Evolutionary conservation across 2,113 vertebrate genomes (phyloP), one percentile per base, ranked within the genome.

Genomic region (Toxotes chatareus): DNA sequence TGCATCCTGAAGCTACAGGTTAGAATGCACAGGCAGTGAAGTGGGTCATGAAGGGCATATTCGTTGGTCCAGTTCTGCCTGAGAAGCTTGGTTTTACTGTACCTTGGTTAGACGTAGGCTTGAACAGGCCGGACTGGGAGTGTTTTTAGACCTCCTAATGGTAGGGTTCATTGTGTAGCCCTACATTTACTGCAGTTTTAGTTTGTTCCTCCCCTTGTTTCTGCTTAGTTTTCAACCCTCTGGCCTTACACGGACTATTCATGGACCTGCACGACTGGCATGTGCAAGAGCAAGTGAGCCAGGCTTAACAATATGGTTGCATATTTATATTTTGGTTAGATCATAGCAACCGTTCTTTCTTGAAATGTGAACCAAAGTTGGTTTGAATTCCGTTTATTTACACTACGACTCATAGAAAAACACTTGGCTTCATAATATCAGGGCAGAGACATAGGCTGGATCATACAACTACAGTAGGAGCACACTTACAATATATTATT

Each of bases 111-210:
- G 67, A 79, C 47, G 9, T 19, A 23, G 71, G 7, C 70, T 53
- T 64, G 5, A 55, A 60, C n/a, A 7, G 53, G 27, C 31, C 0
- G 4, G 14, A 1, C 84, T 75, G 49, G 19, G n/a, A 36, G 51
- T 83, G 83, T 86, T 84, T 88, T 73, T 79, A 89, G 83, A 72
- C 4, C 2, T n/a, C 19, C 59, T 91, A 88, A 93, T 92, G 70
- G 64, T 38, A 91, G 90, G 89, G 65, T 92, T 76, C 68, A 46
- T 62, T 55, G 51, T 57, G 55, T 0, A 83, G 57, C 42, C 71
- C 79, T 82, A 10, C 73, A 74, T 76, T 90, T 83, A 62, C 64
- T 74, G 66, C 40, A 80, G 3, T 70, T 79, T 66, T 11, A 68
- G 44, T 12, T 19, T 12, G 19, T 49, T 57, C 64, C 32, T 64